phyloP scores from a whole-genome alignment of 2,113 vertebrate species.

The Gasterosteus aculeatus region DNA sequence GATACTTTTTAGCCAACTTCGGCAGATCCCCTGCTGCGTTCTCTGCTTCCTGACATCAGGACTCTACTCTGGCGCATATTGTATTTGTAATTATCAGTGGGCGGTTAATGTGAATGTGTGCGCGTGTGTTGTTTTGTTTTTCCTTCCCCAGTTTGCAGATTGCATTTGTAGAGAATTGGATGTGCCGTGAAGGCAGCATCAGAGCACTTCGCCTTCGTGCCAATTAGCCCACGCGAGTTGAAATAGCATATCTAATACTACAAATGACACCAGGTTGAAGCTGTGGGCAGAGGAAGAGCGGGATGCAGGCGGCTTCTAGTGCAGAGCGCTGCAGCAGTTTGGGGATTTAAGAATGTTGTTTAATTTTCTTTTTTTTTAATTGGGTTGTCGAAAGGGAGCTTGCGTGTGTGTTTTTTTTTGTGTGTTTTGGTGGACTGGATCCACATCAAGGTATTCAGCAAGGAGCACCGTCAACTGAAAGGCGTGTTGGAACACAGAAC shows the following conservation, averaged over 20 bases:
- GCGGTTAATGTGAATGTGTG: constrained; percentile 42
- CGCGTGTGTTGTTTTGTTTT: not conserved
- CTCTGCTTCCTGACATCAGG: constrained; percentile 30
- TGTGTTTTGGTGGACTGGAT: not conserved
- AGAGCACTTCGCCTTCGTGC: constrained; percentile 30
- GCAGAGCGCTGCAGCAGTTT: not conserved
- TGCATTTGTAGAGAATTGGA: constrained; percentile 53
- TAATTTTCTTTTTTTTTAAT: not conserved
- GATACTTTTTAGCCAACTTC: constrained; percentile 40
- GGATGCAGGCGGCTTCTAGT: not conserved
- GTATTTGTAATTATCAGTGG: constrained; percentile 56
- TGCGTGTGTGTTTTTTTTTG: not conserved
- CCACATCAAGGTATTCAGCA: not conserved
- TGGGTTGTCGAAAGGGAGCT: no score
- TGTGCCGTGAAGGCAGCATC: constrained; percentile 39
- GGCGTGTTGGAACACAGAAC: not conserved
- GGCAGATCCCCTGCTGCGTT: constrained; percentile 33
- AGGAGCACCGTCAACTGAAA: not conserved
- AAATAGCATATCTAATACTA: constrained; percentile 37
- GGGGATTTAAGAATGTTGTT: not conserved
- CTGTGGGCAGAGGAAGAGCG: not conserved
- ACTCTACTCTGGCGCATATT: constrained; percentile 30
- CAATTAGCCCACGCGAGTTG: constrained; percentile 50
- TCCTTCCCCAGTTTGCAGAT: constrained; percentile 24
- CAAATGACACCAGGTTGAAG: constrained; percentile 29